Evolutionary conservation across 2,888 invertebrate species (phyloP), one percentile per base, ranked within the genome.

Genomic region (Incurvaria masculella): DNA sequence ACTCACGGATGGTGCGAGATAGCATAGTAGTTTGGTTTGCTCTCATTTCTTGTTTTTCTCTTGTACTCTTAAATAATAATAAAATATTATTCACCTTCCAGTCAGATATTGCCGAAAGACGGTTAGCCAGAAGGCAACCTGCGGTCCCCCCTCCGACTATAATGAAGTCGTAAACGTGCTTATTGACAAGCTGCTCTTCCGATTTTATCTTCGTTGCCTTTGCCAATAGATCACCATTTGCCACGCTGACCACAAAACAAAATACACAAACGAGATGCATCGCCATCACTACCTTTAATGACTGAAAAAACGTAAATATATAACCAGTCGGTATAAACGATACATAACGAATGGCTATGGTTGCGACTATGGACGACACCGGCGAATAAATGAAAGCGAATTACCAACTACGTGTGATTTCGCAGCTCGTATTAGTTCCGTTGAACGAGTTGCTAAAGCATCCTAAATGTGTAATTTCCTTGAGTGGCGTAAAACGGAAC

Each of bases 131-230:
- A 47, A 79, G 59, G 33, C 78, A 79, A 1, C 79, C 79, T 0
- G 79, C 69, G 0, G 76, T 75, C 1, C 79, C 79, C 0, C 79
- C 79, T 0, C 79, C 79, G 1, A 79, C 59, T 46, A 79, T 69
- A 55, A 79, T 72, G 62, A 79, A 79, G 61, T 79, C 79, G 47
- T 68, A 79, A n/a, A 78, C 76, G 40, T 72, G 73, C 62, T 61
- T 75, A 57, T 62, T 62, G 1, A 72, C 55, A 47, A 71, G 70
- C 23, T 64, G 57, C 46, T 73, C 75, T 19, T 74, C 73, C 0
- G 68, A 63, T 50, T 65, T 70, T 1, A 61, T 64, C 55, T 63
- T 64, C 11, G 78, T 76, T 3, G 75, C 78, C 48, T 66, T 71
- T 18, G 71, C 66, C 61, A 72, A 69, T 47, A 78, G 61, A 53